Percentiles rank a stretch among this genome's conserved stretches.
These are phyloP conservation scores for Paedocypris sp. DNA, from an alignment of 2,113 vertebrate genomes.

Conservation along the genomic window DNA sequence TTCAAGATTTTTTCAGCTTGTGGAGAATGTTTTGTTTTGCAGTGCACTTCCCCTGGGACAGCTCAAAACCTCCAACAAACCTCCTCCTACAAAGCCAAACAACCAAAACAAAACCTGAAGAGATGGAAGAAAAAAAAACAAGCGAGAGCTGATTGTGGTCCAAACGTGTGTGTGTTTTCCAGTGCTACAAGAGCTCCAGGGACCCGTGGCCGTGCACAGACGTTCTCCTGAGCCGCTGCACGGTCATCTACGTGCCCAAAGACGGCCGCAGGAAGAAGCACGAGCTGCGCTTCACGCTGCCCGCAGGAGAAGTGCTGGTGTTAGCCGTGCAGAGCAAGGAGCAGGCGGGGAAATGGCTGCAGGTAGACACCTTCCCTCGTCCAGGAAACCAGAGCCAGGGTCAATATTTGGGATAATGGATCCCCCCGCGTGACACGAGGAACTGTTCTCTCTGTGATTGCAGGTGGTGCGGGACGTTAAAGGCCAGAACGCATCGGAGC, in stretches of 20 bases:
- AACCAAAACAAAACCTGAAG: no score
- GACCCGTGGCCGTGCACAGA: slow-evolving; percentile 77
- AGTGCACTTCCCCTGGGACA: no score
- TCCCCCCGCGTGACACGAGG: slow-evolving; percentile 11
- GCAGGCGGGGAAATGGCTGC: slow-evolving; percentile 92
- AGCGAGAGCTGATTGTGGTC: no score
- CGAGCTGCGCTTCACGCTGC: slow-evolving; percentile 82
- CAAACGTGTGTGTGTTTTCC: no score
- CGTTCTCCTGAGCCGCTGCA: slow-evolving; percentile 72
- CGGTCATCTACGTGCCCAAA: slow-evolving; percentile 82
- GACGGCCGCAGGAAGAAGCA: slow-evolving; percentile 90
- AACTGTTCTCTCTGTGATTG: slow-evolving; percentile 26
- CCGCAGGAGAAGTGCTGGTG: slow-evolving; percentile 77
- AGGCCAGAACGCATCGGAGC: slow-evolving; percentile 57
- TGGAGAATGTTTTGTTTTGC: no score
- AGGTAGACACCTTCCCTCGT: slow-evolving; percentile 56
- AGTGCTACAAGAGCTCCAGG: slow-evolving; percentile 98
- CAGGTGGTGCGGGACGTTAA: slow-evolving; percentile 86
- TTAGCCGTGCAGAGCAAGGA: slow-evolving; percentile 92
- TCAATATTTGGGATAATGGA: no score
- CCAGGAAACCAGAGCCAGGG: no score
- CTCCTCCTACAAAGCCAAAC: no score
- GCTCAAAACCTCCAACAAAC: no score
- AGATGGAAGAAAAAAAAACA: no score
- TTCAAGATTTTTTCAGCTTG: no score